Evolutionary conservation across 1,140 invertebrate genomes (phyloP), one percentile per base, ranked within the genome.

Genomic region (Euwallacea fornicatus): DNA sequence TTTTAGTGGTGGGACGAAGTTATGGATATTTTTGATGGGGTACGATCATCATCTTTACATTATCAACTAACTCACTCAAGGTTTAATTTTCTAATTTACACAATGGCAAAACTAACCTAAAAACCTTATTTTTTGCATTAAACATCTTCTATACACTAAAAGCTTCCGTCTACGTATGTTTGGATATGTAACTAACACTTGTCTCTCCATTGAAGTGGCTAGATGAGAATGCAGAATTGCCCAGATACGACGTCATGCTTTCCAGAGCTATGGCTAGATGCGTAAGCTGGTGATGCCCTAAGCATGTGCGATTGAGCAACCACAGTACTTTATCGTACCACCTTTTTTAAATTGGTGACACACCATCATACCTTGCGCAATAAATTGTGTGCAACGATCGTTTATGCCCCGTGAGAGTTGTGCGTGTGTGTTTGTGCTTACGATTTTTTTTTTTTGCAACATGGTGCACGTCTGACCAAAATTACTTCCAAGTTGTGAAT

Each of bases 1-100:
- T 93, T 93, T 86, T 91, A 94, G 91, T 94, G 91, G 91, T 94
- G 92, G 93, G 91, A 93, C 88, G 92, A 94, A 87, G 90, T 93
- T 85, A 91, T 94, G 90, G 91, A 93, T 86, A 93, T 93, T 86
- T 94, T 94, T 89, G 92, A 94, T 82, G 91, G 90, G 90, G 93
- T 94, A 93, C 75, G 78, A 74, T 70, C 64, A 54, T 67, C 21
- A 63, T 54, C 47, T 50, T 58, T 71, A 66, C 67, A 41, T 73
- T 69, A 59, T 70, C 43, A 42, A 72, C 43, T 63, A 21, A 16
- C 50, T 70, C 71, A 69, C 61, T 11, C 47, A n/a, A 11, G 13
- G 41, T 54, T 65, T 65, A 42, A 2, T 50, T 50, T 50, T 50
- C 46, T 13, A 64, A 50, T n/a, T 64, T 41, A 58, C 55, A 58